These are phyloP conservation scores for Vesta saturnalis DNA, from an alignment of 2,888 invertebrate genomes.

Conservation along the genomic window DNA sequence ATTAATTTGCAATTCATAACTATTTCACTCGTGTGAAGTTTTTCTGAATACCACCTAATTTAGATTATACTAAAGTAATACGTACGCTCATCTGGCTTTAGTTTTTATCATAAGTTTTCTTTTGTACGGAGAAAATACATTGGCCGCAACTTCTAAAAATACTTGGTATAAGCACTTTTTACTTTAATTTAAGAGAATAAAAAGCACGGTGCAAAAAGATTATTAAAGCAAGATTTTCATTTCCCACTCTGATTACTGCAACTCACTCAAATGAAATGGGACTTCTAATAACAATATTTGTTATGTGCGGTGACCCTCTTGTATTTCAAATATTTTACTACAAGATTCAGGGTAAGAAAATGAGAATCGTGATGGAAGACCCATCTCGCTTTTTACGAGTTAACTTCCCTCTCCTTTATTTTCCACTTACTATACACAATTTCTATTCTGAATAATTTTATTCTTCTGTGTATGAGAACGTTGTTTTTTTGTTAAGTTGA, in stretches of 20 bases:
- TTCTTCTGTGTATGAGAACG: not conserved
- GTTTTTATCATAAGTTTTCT: not conserved
- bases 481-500: too few relatives aligned
- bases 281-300: conserved; percentile 11
- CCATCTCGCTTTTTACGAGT: not conserved
- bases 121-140: not conserved
- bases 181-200: not conserved
- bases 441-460: not conserved
- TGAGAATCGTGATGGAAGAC: conserved; percentile 11
- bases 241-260: not conserved
- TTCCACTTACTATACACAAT: not conserved
- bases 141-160: not conserved
- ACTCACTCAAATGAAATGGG: not conserved
- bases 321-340: conserved; percentile 13
- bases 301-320: conserved; percentile 12
- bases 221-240: conserved; percentile 4
- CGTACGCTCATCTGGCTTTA: too few relatives aligned
- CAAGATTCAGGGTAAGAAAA: conserved; percentile 9
- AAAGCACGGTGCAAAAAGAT: not conserved
- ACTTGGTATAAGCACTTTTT: not conserved
- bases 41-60: too few relatives aligned
- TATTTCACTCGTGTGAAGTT: not conserved
- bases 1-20: not conserved
- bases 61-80: not conserved
- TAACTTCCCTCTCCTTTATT: conserved; percentile 1